Conservation (phyloP, 1,140 invertebrate species). For the Musca domestica region DNA sequence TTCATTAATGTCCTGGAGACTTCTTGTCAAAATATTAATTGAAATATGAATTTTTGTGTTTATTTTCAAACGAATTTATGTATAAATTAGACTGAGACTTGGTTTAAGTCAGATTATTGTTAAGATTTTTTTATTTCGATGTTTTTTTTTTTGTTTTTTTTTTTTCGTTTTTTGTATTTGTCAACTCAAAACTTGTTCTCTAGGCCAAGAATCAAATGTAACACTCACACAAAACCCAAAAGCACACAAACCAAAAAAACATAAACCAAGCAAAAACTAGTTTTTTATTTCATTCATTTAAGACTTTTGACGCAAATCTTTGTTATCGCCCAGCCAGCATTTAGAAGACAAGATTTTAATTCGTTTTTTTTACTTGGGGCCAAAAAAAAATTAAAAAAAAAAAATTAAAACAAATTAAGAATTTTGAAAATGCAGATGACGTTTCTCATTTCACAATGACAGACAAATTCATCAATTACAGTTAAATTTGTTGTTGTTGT, state of each 20-base stretch:
- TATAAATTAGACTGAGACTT: no score
- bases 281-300: constrained; percentile 12
- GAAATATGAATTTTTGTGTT: no score
- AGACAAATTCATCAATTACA: no score
- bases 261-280: background rate
- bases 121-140: background rate
- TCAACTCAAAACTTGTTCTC: constrained; percentile 14
- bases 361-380: no score
- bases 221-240: constrained; percentile 1
- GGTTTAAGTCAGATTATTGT: no score
- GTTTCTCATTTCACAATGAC: no score
- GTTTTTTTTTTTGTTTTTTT: constrained; percentile 2
- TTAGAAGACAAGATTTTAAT: no score
- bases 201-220: constrained; percentile 17
- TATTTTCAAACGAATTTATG: no score
- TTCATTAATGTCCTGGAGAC: no score
- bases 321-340: no score
- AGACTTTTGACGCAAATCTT: background rate
- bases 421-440: background rate
- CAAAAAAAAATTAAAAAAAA: background rate
- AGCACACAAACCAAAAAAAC: background rate
- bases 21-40: no score
- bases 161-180: constrained; percentile 10
- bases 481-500: no score
- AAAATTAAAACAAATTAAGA: background rate